Evolutionary conservation across 2,797 vertebrate species (phyloP).

Genomic region (Centroberyx gerrardi): DNA sequence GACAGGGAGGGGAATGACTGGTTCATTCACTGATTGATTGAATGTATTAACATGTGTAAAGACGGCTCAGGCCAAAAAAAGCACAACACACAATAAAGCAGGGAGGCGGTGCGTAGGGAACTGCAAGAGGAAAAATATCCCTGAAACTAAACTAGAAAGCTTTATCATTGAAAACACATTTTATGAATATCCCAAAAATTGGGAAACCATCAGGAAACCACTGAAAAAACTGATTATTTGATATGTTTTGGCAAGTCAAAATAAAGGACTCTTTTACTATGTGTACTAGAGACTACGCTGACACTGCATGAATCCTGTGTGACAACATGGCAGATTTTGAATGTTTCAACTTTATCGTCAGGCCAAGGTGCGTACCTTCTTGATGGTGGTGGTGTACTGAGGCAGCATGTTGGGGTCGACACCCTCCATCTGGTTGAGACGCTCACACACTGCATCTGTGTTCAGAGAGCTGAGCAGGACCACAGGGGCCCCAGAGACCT

Average conservation of each 20-base stretch:
- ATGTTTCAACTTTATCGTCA: background rate
- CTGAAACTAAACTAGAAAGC: background rate
- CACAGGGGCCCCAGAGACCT: constrained; percentile 65
- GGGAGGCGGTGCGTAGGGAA: background rate
- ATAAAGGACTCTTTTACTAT: background rate
- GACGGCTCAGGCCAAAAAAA: background rate
- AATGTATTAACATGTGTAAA: background rate
- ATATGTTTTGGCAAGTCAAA: background rate
- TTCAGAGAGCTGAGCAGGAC: constrained; percentile 90
- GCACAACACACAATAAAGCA: background rate
- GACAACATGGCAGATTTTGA: background rate
- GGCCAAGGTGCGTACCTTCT: constrained; percentile 86
- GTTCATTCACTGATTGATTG: background rate
- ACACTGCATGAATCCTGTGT: no score
- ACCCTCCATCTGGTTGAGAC: constrained; percentile 91
- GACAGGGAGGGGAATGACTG: constrained; percentile 16
- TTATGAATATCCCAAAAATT: background rate
- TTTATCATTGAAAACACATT: background rate
- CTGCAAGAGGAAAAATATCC: background rate
- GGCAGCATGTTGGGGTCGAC: constrained; percentile 91
- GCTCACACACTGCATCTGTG: constrained; percentile 93
- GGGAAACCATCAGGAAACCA: background rate
- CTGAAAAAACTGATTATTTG: background rate
- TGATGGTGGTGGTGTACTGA: constrained; percentile 92
- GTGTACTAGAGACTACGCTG: background rate